Conservation (phyloP, 1,140 invertebrate genomes). For the Sesamia nonagrioides region DNA sequence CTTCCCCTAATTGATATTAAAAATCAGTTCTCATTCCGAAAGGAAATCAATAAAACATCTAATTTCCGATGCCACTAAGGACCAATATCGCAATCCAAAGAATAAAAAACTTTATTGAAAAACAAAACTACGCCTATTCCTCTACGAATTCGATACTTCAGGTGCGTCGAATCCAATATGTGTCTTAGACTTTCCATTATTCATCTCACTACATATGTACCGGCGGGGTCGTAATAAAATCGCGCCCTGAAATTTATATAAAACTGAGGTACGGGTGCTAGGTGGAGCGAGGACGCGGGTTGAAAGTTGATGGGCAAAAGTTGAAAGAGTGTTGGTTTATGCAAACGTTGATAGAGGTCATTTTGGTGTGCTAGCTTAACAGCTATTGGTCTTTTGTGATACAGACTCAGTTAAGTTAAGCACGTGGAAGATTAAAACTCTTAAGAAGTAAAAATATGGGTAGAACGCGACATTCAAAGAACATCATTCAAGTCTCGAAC, state of each 20-base stretch:
- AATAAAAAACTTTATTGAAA: conserved; percentile 55
- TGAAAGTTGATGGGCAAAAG: conserved; percentile 11
- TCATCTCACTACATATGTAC: conserved; percentile 62
- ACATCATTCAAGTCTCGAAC: too few species aligned
- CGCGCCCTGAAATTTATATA: conserved; percentile 45
- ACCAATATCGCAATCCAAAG: conserved; percentile 31
- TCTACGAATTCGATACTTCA: conserved; percentile 64
- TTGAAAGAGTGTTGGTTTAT: conserved; percentile 22
- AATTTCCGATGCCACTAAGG: background rate
- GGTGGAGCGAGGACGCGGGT: background rate
- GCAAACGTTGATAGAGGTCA: conserved; percentile 5
- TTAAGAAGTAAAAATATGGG: too few species aligned
- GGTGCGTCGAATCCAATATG: conserved; percentile 64
- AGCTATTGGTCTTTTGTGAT: background rate
- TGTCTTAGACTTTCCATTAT: conserved; percentile 62
- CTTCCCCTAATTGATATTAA: background rate
- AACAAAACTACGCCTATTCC: conserved; percentile 61
- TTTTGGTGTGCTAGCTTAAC: background rate
- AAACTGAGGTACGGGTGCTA: conserved; percentile 37
- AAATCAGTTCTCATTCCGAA: background rate
- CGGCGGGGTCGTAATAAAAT: conserved; percentile 48
- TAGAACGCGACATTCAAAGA: too few species aligned
- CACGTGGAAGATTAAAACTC: too few species aligned
- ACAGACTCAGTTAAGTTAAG: too few species aligned
- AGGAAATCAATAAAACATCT: conserved; percentile 12